Evolutionary conservation across 2,797 vertebrate species (phyloP), one percentile per base, ranked within the genome.

Genomic region (Danio tinwini): DNA sequence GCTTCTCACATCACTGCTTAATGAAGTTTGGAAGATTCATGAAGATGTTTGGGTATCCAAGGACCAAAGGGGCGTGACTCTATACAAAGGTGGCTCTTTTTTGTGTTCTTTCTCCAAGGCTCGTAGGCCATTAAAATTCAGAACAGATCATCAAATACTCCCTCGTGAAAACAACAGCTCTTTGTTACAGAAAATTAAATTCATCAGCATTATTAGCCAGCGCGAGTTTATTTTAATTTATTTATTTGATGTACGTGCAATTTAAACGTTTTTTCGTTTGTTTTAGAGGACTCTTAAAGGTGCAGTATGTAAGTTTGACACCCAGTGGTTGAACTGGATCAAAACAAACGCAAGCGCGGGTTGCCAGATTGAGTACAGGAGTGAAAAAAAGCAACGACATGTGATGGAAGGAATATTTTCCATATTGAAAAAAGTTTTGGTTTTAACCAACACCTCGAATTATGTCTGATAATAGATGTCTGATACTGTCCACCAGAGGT

Each of bases 11-110:
- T 44, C 53, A 19, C 42, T n/a, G 14, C 19, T 56, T 68, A 67
- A 56, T 67, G 64, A 45, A 47, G 8, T 76, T 58, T 7, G 45
- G 50, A 56, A 45, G 40, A 45, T 76, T 76, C 37, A 55, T 65
- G 39, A 45, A 67, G 55, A 58, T 58, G 44, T 68, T 68, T 76
- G 10, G 63, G 11, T 8, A 68, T 76, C 7, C 21, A 58, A 72
- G 8, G 8, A 58, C 70, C 40, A 72, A 72, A 58, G 37, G 70
- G 53, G 13, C 19, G 19, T 29, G 69, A 72, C 53, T 58, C 53
- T 72, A 44, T 58, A 52, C 52, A 56, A 21, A 56, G 39, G 39
- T 14, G 40, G 29, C 29, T 29, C 29, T 29, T 29, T 29, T 72
- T 69, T 69, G 39, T 6, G 44, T 42, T 3, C 16, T 17, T 45